Percentiles rank a stretch among this genome's conserved stretches.
phyloP scores from a whole-genome alignment of 2,113 vertebrate genomes.

The Chrysochloris asiatica region DNA sequence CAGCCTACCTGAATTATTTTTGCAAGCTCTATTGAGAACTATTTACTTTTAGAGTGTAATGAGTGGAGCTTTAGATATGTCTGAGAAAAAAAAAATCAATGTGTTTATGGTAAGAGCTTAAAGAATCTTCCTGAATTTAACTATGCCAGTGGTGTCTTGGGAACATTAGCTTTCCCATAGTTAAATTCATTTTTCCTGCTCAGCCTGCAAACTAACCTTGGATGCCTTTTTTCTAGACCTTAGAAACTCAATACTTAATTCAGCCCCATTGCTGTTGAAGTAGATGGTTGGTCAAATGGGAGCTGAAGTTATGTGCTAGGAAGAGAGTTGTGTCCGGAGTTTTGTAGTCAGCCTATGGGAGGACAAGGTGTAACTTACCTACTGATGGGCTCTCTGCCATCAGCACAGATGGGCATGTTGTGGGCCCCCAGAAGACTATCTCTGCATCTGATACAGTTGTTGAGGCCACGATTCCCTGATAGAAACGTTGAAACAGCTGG shows the following conservation, averaged over 20 bases:
- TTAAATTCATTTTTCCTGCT: constrained; percentile 2
- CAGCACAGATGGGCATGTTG: constrained; percentile 52
- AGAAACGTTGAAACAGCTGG: constrained; percentile 62
- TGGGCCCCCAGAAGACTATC: constrained; percentile 55
- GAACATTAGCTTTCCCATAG: constrained; percentile 1
- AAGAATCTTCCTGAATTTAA: constrained; percentile 35
- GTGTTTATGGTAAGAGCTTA: constrained; percentile 45
- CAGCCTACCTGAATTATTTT: not conserved
- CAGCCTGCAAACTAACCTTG: too few relatives aligned
- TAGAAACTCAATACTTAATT: not conserved
- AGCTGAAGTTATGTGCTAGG: not conserved
- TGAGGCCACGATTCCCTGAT: constrained; percentile 15
- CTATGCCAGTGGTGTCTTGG: not conserved
- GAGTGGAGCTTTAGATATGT: constrained; percentile 40
- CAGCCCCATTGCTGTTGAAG: not conserved
- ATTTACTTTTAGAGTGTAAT: not conserved
- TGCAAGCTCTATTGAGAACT: not conserved
- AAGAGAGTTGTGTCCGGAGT: not conserved
- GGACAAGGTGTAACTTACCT: constrained; percentile 54
- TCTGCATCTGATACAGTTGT: constrained; percentile 45
- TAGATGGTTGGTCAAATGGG: not conserved
- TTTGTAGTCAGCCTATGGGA: not conserved
- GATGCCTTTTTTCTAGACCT: too few relatives aligned
- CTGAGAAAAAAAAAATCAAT: constrained; percentile 20
- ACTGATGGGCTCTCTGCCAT: constrained; percentile 55